Conservation (phyloP, 2,113 vertebrate species). For the Prochilodus magdalenae region DNA sequence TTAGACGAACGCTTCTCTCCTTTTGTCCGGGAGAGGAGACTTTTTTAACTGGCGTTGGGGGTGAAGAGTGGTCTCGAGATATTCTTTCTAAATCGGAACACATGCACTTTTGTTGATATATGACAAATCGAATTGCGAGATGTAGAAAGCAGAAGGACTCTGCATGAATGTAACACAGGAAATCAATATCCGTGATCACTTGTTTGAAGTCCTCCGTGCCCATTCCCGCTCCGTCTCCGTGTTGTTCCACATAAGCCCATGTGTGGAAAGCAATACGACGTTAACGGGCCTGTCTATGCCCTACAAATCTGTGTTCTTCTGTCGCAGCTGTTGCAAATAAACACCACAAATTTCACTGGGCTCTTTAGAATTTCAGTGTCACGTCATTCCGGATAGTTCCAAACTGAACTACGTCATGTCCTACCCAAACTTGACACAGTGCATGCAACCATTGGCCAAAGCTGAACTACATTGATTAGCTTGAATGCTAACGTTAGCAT, state of each 20-base stretch:
- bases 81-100: constrained; percentile 57
- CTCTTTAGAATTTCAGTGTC: too few relatives aligned
- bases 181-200: constrained; percentile 48
- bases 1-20: constrained; percentile 15
- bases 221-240: neutral
- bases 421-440: too few relatives aligned
- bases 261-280: too few relatives aligned
- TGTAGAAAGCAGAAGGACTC: neutral
- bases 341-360: too few relatives aligned
- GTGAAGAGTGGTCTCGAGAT: constrained; percentile 2
- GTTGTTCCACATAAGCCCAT: too few relatives aligned
- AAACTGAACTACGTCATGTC: too few relatives aligned
- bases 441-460: too few relatives aligned
- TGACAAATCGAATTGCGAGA: constrained; percentile 50
- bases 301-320: neutral
- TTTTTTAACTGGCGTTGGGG: too few relatives aligned
- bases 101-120: constrained; percentile 70
- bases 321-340: too few relatives aligned
- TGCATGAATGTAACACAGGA: neutral
- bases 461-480: too few relatives aligned
- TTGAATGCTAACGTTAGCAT: too few relatives aligned
- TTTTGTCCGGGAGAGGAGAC: constrained; percentile 18
- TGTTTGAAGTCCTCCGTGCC: constrained; percentile 35
- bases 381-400: too few relatives aligned
- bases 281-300: neutral